These are phyloP conservation scores for Semnopithecus entellus DNA, from an alignment of 2,113 vertebrate genomes.

Conservation along the genomic window DNA sequence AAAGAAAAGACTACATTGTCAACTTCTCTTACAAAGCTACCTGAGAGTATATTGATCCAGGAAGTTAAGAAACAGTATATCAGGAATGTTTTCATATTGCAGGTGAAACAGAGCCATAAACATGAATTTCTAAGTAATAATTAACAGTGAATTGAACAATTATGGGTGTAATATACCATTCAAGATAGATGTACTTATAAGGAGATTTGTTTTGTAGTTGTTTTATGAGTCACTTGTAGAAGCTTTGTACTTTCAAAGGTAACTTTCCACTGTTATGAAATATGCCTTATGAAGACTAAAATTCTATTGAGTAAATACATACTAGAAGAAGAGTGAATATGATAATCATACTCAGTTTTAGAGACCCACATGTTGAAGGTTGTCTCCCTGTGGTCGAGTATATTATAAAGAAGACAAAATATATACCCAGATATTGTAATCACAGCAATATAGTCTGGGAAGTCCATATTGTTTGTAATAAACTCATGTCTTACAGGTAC, in stretches of 20 bases:
- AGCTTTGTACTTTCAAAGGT: conserved; percentile 72
- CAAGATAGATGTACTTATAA: conserved; percentile 66
- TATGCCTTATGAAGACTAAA: conserved; percentile 48
- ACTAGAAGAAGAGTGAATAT: conserved; percentile 14
- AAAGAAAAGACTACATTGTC: conserved; percentile 44
- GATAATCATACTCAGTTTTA: conserved; percentile 48
- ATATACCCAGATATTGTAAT: conserved; percentile 2
- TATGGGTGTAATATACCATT: conserved; percentile 69
- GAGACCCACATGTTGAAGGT: conserved; percentile 43
- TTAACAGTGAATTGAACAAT: conserved; percentile 72
- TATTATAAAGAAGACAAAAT: conserved; percentile 33
- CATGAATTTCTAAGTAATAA: conserved; percentile 76
- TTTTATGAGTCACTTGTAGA: conserved; percentile 71
- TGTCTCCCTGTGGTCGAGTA: neutral
- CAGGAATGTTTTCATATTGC: conserved; percentile 71
- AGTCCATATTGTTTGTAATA: conserved; percentile 54
- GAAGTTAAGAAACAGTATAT: conserved; percentile 68
- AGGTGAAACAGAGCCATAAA: conserved; percentile 73
- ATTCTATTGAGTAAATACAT: conserved; percentile 53
- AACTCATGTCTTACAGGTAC: conserved; percentile 1
- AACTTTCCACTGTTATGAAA: conserved; percentile 74
- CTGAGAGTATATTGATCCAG: conserved; percentile 63
- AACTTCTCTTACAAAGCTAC: neutral
- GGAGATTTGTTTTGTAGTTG: conserved; percentile 73
- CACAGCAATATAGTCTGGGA: conserved; percentile 14